These are phyloP conservation scores for Micropoecilia bifurca DNA, from an alignment of 2,797 vertebrate species.

Conservation along the genomic window DNA sequence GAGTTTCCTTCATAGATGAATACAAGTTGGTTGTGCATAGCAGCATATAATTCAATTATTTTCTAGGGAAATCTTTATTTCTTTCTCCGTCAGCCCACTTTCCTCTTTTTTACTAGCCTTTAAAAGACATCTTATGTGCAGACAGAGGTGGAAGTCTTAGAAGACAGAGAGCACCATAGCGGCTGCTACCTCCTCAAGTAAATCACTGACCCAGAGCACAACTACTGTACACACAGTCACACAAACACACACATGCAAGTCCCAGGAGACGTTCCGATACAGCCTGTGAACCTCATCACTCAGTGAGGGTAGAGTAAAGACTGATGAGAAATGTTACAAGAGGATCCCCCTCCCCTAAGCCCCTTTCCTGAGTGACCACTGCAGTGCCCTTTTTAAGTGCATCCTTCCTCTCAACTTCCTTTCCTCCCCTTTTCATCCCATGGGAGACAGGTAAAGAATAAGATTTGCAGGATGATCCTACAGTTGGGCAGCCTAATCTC, in stretches of 20 bases:
- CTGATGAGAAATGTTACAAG: constrained; percentile 61
- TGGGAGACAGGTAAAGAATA: constrained; percentile 53
- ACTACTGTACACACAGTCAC: constrained; percentile 70
- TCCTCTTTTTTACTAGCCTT: constrained; percentile 24
- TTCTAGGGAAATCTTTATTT: not conserved
- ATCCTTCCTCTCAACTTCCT: constrained; percentile 67
- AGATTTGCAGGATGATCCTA: constrained; percentile 36
- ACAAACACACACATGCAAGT: constrained; percentile 46
- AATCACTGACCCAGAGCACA: constrained; percentile 66
- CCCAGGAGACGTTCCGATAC: constrained; percentile 49
- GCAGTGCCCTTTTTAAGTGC: constrained; percentile 59
- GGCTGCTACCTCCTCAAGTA: constrained; percentile 54
- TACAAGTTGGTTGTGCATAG: not conserved
- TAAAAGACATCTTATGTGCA: constrained; percentile 41
- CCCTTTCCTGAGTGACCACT: constrained; percentile 64
- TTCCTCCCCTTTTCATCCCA: constrained; percentile 57
- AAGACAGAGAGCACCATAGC: constrained; percentile 51
- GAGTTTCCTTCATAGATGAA: not conserved
- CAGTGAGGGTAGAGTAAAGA: constrained; percentile 50
- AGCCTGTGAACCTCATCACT: constrained; percentile 77
- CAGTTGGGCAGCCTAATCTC: constrained; percentile 20
- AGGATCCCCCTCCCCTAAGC: constrained; percentile 33
- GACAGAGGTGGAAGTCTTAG: constrained; percentile 48
- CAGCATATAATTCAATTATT: not conserved
- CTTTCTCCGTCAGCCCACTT: constrained; percentile 19